Evolutionary conservation across 2,797 vertebrate species (phyloP).

Genomic region (Sciurus carolinensis): DNA sequence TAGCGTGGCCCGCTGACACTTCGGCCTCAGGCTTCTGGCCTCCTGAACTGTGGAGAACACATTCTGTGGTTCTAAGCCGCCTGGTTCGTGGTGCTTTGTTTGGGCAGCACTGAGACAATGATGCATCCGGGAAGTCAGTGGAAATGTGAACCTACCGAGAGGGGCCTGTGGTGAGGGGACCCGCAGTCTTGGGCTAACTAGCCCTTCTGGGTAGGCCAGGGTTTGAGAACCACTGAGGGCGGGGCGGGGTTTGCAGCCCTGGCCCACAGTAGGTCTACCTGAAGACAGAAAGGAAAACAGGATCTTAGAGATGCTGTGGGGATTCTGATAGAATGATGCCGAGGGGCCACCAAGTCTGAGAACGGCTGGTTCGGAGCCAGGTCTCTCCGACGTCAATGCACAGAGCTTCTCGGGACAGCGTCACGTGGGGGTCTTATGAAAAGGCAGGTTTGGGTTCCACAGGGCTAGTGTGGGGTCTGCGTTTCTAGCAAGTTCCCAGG

Average conservation of each 20-base stretch:
- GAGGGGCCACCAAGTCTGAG: not conserved
- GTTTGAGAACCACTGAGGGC: not conserved
- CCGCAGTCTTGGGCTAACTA: not conserved
- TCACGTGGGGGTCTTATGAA: rapidly evolving
- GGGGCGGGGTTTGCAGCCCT: not conserved
- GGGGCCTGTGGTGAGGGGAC: not conserved
- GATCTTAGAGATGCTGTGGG: not conserved
- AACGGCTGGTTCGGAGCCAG: rapidly evolving
- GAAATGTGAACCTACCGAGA: not conserved
- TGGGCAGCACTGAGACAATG: rapidly evolving
- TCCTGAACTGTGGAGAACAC: not conserved
- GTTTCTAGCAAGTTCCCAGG: not conserved
- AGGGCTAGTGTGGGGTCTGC: rapidly evolving
- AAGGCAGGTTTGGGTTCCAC: not conserved
- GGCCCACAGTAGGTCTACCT: not conserved
- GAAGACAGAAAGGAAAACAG: not conserved
- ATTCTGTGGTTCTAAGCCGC: not conserved
- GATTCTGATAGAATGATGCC: not conserved
- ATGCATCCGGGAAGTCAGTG: not conserved
- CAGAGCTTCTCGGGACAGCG: not conserved
- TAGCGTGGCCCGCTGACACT: rapidly evolving
- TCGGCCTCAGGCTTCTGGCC: not conserved
- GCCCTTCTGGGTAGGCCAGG: not conserved
- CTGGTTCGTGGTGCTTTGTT: not conserved
- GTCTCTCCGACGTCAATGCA: not conserved